Evolutionary conservation across 2,797 vertebrate genomes (phyloP).

Genomic region (Nyctalus aviator): DNA sequence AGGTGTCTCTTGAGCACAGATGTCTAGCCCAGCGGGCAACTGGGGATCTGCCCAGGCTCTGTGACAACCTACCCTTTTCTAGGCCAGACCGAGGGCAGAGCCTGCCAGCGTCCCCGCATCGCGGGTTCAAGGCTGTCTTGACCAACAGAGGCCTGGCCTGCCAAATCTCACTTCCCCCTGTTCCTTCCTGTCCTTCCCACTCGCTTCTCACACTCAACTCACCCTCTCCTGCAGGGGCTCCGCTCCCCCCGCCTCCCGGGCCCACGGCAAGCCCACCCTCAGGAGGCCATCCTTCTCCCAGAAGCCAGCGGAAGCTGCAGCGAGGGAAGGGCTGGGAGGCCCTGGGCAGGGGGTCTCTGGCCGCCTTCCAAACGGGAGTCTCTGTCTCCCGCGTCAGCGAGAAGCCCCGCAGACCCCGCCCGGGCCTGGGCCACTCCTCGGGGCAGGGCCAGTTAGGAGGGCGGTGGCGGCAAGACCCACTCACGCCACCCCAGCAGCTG

Average conservation of each 20-base stretch:
- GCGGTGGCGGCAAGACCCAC: background rate
- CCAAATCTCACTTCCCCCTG: conserved; percentile 52
- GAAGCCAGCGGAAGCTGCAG: background rate
- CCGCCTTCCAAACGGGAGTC: background rate
- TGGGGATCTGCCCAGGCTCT: background rate
- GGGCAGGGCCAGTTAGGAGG: background rate
- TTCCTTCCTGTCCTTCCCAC: conserved; percentile 59
- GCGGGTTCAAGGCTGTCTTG: conserved; percentile 8
- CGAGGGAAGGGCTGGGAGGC: background rate
- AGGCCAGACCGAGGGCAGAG: background rate
- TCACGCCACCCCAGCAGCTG: conserved; percentile 30
- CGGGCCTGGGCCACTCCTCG: background rate
- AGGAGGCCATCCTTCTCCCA: conserved; percentile 23
- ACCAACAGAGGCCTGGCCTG: background rate
- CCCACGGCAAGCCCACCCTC: background rate
- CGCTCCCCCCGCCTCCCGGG: background rate
- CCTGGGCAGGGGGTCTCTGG: background rate
- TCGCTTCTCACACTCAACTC: background rate
- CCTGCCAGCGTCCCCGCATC: background rate
- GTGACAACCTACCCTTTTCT: background rate
- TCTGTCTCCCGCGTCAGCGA: background rate
- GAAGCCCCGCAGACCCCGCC: background rate
- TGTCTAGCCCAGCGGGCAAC: background rate
- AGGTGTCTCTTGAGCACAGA: background rate
- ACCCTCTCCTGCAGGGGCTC: background rate